A percentile compares a stretch with the other conserved stretches of the same genome.
phyloP scores from a whole-genome alignment of 2,888 invertebrate genomes.

The Caenorhabditis becei region DNA sequence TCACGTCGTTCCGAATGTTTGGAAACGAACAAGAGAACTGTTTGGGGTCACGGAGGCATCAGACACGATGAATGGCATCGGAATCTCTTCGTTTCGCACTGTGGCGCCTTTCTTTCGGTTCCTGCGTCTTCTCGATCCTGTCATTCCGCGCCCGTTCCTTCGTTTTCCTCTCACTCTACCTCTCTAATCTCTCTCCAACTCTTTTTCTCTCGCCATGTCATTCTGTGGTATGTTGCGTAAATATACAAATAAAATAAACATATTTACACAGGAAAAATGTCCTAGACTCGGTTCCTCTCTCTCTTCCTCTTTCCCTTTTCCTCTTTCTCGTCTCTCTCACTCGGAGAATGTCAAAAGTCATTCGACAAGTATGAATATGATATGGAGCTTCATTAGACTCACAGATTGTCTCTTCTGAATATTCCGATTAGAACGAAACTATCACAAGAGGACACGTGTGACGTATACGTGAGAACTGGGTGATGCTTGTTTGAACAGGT shows the following conservation, averaged over 20 bases:
- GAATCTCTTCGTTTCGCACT: slow-evolving; percentile 15
- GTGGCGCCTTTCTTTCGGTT: background rate
- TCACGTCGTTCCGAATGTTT: slow-evolving; percentile 5
- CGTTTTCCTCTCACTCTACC: slow-evolving; percentile 1
- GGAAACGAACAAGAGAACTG: background rate
- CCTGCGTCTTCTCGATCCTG: slow-evolving; percentile 22
- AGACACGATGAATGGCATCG: slow-evolving; percentile 33
- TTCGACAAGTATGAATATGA: background rate
- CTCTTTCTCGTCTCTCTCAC: slow-evolving; percentile 51
- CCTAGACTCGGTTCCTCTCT: background rate
- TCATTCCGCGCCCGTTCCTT: background rate
- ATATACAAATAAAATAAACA: slow-evolving; percentile 56
- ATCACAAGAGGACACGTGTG: slow-evolving; percentile 1
- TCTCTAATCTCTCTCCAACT: background rate
- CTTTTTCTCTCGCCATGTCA: background rate
- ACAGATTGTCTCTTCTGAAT: background rate
- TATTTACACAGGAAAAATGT: slow-evolving; percentile 43
- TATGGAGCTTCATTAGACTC: no score
- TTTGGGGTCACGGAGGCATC: background rate
- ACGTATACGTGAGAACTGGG: slow-evolving; percentile 10
- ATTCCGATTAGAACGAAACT: background rate
- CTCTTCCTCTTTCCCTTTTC: background rate
- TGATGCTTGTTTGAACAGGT: slow-evolving; percentile 40
- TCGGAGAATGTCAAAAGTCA: slow-evolving; percentile 63
- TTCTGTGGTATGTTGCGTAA: slow-evolving; percentile 48